These are phyloP conservation scores for Urocolius indicus DNA, from an alignment of 2,113 vertebrate species.

Conservation along the genomic window DNA sequence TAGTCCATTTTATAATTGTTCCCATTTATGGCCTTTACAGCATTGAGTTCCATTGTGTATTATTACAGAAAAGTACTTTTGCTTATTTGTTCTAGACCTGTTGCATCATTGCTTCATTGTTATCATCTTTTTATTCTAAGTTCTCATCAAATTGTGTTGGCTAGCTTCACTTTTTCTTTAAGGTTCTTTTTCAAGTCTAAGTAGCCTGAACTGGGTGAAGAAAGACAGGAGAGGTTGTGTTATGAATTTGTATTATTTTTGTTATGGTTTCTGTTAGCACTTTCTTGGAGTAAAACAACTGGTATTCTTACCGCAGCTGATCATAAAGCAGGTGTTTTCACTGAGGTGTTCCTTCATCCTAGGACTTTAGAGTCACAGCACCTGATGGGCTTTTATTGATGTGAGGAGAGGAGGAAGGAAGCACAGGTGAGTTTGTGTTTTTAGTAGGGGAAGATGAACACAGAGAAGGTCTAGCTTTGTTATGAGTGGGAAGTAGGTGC, in stretches of 20 bases:
- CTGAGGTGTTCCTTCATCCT: background rate
- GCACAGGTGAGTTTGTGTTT: background rate
- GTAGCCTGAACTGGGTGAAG: background rate
- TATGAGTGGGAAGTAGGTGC: background rate
- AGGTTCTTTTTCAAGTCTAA: background rate
- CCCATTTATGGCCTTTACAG: background rate
- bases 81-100: background rate
- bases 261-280: background rate
- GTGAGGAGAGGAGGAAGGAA: background rate
- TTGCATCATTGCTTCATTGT: background rate
- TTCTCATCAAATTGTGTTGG: background rate
- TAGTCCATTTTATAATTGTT: background rate
- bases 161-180: background rate
- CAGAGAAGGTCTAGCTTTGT: background rate
- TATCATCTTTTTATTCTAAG: background rate
- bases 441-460: background rate
- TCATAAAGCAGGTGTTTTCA: background rate
- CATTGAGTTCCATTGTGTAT: background rate
- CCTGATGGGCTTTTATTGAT: background rate
- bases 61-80: background rate
- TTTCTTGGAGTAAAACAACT: background rate
- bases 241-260: background rate
- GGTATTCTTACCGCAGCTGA: background rate
- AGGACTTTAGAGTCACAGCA: background rate
- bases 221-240: background rate